phyloP scores from a whole-genome alignment of 2,797 vertebrate genomes.

The Mycteria americana region DNA sequence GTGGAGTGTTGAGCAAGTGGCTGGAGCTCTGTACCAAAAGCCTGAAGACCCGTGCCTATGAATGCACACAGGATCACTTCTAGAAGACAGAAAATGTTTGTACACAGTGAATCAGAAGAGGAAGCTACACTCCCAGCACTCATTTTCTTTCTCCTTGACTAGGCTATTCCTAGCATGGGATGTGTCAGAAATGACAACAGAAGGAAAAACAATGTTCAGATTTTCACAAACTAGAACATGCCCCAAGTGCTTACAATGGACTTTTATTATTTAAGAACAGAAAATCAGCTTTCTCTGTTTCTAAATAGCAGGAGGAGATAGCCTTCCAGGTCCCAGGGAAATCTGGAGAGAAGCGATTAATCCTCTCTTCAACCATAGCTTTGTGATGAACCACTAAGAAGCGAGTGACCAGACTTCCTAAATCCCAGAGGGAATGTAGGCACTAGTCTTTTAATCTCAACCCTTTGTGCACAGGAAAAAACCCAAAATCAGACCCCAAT shows the following conservation, averaged over 20 bases:
- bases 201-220: background rate
- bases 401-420: background rate
- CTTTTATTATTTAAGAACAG: background rate
- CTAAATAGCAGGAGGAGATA: background rate
- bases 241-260: background rate
- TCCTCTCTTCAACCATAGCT: background rate
- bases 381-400: background rate
- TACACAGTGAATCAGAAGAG: background rate
- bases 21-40: background rate
- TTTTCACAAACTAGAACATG: background rate
- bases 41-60: background rate
- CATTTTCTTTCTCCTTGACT: background rate
- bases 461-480: background rate
- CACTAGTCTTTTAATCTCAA: background rate
- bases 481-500: fast-evolving
- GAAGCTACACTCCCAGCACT: background rate
- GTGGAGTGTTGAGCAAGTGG: fast-evolving
- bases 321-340: background rate
- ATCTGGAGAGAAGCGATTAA: background rate
- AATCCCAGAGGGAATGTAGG: background rate
- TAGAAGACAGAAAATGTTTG: background rate
- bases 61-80: background rate
- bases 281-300: background rate
- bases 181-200: background rate
- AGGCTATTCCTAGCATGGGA: background rate